phyloP scores from a whole-genome alignment of 2,113 vertebrate genomes.

The Lamprotornis superbus region DNA sequence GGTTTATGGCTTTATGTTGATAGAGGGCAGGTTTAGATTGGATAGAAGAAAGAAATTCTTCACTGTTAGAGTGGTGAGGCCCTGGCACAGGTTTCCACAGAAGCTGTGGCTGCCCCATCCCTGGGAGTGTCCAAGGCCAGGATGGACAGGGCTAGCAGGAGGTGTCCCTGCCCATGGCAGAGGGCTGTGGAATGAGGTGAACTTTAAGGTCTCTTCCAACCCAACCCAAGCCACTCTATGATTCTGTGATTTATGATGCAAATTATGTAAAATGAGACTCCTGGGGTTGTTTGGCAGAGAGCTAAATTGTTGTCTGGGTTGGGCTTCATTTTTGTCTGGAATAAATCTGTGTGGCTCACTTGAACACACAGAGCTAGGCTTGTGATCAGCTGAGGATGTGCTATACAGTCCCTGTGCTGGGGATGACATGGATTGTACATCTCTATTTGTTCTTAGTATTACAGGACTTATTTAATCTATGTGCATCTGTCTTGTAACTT shows the following conservation, averaged over 20 bases:
- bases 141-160: accelerated
- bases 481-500: not conserved
- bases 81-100: not conserved
- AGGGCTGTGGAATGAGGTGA: not conserved
- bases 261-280: not conserved
- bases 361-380: not conserved
- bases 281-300: not conserved
- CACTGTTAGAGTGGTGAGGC: not conserved
- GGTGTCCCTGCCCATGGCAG: not conserved
- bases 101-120: not conserved
- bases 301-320: not conserved
- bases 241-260: not conserved
- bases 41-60: not conserved
- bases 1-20: not conserved
- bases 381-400: not conserved
- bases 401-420: not conserved
- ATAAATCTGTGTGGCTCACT: not conserved
- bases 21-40: not conserved
- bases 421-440: not conserved
- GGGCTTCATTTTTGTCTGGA: not conserved
- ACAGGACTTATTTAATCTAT: not conserved
- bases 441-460: not conserved
- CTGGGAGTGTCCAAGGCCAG: not conserved
- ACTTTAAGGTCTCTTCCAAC: not conserved
- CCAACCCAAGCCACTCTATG: not conserved